Percentiles rank a stretch among this genome's conserved stretches.
These are phyloP conservation scores for Bursaphelenchus mucronatus DNA, from an alignment of 1,140 invertebrate species.

Conservation along the genomic window DNA sequence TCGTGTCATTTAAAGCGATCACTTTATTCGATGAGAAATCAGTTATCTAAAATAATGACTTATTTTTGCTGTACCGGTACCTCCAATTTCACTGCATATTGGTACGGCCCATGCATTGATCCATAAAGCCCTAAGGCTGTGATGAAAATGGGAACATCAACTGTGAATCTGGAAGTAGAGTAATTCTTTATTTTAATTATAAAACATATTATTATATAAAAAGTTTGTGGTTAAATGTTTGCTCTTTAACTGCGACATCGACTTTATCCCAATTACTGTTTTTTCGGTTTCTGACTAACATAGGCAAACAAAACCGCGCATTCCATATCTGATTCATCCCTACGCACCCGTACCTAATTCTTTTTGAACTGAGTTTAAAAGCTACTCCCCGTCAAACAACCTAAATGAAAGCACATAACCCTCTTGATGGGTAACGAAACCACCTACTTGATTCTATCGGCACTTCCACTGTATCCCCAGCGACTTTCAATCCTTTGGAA, in stretches of 20 bases:
- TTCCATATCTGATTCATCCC: no score
- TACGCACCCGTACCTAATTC: no score
- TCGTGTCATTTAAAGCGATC: conserved; percentile 73
- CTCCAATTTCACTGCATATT: conserved; percentile 76
- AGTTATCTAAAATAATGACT: conserved; percentile 66
- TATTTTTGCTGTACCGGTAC: conserved; percentile 28
- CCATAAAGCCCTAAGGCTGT: conserved; percentile 83
- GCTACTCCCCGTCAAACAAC: no score
- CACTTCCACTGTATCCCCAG: conserved; percentile 82
- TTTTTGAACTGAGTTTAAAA: no score
- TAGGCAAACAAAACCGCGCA: no score
- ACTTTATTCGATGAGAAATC: conserved; percentile 74
- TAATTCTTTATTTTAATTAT: no score
- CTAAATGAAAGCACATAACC: no score
- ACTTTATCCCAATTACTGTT: conserved; percentile 27
- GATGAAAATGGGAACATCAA: conserved; percentile 77
- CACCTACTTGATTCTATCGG: conserved; percentile 73
- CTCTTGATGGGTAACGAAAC: conserved; percentile 1
- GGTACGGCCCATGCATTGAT: conserved; percentile 75
- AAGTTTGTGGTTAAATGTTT: conserved; percentile 19
- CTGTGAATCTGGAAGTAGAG: conserved; percentile 70
- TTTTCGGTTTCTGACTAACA: no score
- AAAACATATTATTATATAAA: no score
- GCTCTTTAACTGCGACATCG: no score
- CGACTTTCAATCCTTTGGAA: conserved; percentile 76